Conservation (phyloP, 1,140 invertebrate species). For the Formica exsecta region DNA sequence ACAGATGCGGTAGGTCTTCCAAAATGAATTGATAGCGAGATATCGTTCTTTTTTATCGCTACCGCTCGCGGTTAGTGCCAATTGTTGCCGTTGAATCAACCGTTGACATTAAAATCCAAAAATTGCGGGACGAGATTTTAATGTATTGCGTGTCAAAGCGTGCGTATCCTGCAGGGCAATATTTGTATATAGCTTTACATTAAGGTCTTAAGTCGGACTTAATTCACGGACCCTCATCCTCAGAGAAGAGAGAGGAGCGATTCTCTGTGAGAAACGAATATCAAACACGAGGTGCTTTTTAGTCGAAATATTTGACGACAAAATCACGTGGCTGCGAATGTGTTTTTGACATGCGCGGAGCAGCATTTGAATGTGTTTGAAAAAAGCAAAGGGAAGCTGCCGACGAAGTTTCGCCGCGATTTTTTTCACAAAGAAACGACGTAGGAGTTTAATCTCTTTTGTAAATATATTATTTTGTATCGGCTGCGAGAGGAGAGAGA, state of each 20-base stretch:
- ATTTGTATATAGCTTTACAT: conserved; percentile 66
- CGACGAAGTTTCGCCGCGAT: not conserved
- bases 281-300: not conserved
- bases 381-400: not conserved
- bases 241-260: not conserved
- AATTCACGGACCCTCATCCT: conserved; percentile 3
- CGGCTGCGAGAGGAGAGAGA: conserved; percentile 13
- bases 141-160: conserved; percentile 3
- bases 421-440: conserved; percentile 24
- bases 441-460: conserved; percentile 47
- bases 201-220: conserved; percentile 21
- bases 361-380: not conserved
- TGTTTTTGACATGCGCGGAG: not conserved
- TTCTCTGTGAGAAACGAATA: conserved; percentile 26
- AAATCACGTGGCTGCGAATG: not conserved
- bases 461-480: conserved; percentile 71
- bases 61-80: conserved; percentile 63
- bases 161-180: conserved; percentile 3
- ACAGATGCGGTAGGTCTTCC: conserved; percentile 14
- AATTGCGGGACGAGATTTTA: conserved; percentile 35
- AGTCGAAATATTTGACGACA: not conserved
- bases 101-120: conserved; percentile 12
- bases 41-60: conserved; percentile 18
- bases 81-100: conserved; percentile 52
- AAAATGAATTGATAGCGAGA: conserved; percentile 21